Conservation (phyloP, 2,888 invertebrate species). For the Pandemis heparana region DNA sequence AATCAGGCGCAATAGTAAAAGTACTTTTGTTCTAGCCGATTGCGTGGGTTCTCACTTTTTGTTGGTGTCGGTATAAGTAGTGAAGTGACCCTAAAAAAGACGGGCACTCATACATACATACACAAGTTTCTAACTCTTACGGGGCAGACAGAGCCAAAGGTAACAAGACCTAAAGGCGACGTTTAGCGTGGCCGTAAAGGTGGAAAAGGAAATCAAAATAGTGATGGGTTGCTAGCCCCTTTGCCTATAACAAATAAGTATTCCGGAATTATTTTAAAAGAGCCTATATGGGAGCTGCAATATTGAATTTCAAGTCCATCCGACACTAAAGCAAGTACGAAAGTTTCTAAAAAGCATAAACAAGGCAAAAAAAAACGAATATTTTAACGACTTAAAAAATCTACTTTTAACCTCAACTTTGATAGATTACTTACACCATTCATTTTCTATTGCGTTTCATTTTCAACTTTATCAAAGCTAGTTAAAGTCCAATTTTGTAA, state of each 20-base stretch:
- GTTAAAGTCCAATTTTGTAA: background rate
- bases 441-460: conserved; percentile 8
- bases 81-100: background rate
- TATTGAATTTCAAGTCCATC: too few species aligned
- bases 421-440: conserved; percentile 38
- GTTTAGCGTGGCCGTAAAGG: too few species aligned
- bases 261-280: too few species aligned
- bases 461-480: background rate
- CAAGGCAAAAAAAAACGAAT: background rate
- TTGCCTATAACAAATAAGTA: too few species aligned
- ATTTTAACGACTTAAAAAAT: conserved; percentile 28
- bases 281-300: too few species aligned
- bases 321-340: background rate
- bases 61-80: conserved; percentile 25
- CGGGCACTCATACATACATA: too few species aligned
- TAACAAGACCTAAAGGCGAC: too few species aligned
- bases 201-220: too few species aligned
- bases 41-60: conserved; percentile 38
- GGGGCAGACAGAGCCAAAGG: too few species aligned
- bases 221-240: too few species aligned
- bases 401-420: conserved; percentile 35
- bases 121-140: too few species aligned
- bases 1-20: conserved; percentile 58
- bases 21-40: conserved; percentile 48
- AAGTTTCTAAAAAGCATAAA: background rate